Base-by-base conservation (phyloP, 2,797 vertebrate species). In the Oreortyx pictus region DNA sequence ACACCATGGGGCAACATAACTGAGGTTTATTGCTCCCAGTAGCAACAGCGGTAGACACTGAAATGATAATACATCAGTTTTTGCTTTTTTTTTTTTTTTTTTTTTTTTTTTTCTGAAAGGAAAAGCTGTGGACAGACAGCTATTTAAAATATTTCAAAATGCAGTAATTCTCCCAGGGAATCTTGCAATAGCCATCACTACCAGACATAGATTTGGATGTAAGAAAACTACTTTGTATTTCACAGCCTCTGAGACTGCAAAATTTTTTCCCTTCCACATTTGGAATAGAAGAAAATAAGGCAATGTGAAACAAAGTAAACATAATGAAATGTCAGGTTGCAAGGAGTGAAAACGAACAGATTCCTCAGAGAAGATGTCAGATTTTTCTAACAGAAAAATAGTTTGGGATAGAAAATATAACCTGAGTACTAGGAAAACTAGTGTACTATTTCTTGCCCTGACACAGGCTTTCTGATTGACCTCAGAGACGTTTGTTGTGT, bases 111-210 rank as follows among this genome's bases (percentile, higher is more conserved):
- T 47, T 23, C 11, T 46, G 35, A 76, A 94, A 91, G 64, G 46
- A 93, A 93, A 93, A 92, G 80, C 82, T 96, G 96, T 67, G 60
- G 95, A 92, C 90, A 96, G 92, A n/a, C 54, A 95, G 60, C 46
- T 96, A 96, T 96, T 95, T 73, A 71, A 96, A 95, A 89, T 96
- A 95, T 96, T 96, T 95, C 80, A 71, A 78, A 79, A 92, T 90
- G 95, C 84, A 94, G 64, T 91, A 96, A 94, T 93, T 96, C 89
- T 95, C 85, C 74, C n/a, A 93, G 80, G 80, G 74, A 96, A 80
- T 52, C 57, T 90, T 86, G 74, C 91, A 94, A 92, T 88, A 67
- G 16, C 46, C 57, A 29, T 84, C 89, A 89, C 93, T 91, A 56
- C 71, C 49, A 76, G 49, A 59, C 77, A 87, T 16, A 94, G 95